Percentiles rank a stretch among this genome's conserved stretches.
phyloP scores from a whole-genome alignment of 2,797 vertebrate genomes.

The Oreortyx pictus region DNA sequence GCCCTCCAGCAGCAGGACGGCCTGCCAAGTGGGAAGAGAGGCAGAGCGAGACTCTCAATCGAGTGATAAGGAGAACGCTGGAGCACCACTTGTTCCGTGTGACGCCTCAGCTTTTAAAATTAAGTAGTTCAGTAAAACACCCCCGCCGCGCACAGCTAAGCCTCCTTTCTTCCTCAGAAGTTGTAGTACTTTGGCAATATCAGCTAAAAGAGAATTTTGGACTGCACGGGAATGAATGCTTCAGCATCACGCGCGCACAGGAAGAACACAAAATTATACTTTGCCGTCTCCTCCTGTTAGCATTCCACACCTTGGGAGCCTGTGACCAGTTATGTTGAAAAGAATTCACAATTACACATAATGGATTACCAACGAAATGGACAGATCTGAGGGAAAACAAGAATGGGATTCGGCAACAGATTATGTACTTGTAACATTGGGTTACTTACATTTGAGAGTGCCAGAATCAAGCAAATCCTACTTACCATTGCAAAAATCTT shows the following conservation, averaged over 20 bases:
- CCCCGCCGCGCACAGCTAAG: not conserved
- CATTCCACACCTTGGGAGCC: conserved; percentile 51
- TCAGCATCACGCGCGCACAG: not conserved
- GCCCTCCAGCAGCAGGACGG: not conserved
- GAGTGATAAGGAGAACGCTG: not conserved
- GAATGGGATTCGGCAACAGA: conserved; percentile 35
- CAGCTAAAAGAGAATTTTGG: conserved; percentile 25
- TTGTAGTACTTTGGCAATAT: conserved; percentile 50
- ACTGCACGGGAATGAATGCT: not conserved
- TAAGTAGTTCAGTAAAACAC: not conserved
- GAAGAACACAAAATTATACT: not conserved
- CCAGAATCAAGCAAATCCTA: conserved; percentile 54
- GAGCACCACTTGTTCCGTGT: not conserved
- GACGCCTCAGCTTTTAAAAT: not conserved
- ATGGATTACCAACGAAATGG: conserved; percentile 20
- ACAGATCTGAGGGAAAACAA: conserved; percentile 25
- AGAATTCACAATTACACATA: conserved; percentile 38
- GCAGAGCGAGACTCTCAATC: not conserved
- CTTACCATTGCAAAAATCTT: conserved; percentile 46
- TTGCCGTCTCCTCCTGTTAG: not conserved
- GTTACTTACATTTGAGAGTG: conserved; percentile 40
- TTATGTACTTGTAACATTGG: not conserved
- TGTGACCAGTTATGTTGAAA: conserved; percentile 17
- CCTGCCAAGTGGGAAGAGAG: conserved; percentile 5
- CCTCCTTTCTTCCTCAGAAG: conserved; percentile 32